phyloP scores from a whole-genome alignment of 1,140 invertebrate species.

The Nasonia longicornis region DNA sequence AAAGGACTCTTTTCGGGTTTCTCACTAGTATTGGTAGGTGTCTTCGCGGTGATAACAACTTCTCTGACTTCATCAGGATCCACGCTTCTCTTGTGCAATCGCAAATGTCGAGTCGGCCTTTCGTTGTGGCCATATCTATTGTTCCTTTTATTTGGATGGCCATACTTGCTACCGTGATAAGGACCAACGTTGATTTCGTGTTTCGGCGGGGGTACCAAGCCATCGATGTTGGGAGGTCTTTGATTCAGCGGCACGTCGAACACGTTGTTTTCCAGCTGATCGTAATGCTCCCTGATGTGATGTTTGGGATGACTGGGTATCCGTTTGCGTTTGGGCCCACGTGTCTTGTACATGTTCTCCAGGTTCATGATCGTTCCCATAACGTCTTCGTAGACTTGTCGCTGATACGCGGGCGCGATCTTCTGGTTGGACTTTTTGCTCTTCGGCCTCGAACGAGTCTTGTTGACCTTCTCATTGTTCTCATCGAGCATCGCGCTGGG shows the following conservation, averaged over 20 bases:
- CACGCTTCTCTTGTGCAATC: conserved; percentile 27
- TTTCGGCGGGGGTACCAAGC: conserved; percentile 46
- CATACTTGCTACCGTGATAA: conserved; percentile 2
- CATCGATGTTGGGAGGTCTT: conserved; percentile 41
- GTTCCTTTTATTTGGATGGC: conserved; percentile 7
- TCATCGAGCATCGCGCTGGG: not conserved
- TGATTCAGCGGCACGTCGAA: conserved; percentile 11
- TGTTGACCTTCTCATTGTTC: conserved; percentile 26
- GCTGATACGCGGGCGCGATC: conserved; percentile 51
- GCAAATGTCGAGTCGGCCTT: not conserved
- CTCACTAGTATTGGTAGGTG: not conserved
- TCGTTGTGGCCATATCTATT: not conserved
- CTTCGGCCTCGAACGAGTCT: not conserved
- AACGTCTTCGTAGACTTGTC: conserved; percentile 64
- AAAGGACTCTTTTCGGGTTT: conserved; percentile 9
- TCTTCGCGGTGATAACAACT: not conserved
- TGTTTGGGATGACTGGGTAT: not conserved
- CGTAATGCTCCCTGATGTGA: not conserved
- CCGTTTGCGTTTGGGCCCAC: not conserved
- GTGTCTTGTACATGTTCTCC: conserved; percentile 36
- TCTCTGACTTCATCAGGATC: not conserved
- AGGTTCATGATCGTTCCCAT: conserved; percentile 64
- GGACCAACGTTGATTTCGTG: not conserved
- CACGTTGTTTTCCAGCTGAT: not conserved
- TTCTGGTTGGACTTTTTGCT: conserved; percentile 4